These are phyloP conservation scores for Pseudorhiza aurosa DNA, from an alignment of 30 jellyfish, hydroid and myxozoan species.

Conservation along the genomic window DNA sequence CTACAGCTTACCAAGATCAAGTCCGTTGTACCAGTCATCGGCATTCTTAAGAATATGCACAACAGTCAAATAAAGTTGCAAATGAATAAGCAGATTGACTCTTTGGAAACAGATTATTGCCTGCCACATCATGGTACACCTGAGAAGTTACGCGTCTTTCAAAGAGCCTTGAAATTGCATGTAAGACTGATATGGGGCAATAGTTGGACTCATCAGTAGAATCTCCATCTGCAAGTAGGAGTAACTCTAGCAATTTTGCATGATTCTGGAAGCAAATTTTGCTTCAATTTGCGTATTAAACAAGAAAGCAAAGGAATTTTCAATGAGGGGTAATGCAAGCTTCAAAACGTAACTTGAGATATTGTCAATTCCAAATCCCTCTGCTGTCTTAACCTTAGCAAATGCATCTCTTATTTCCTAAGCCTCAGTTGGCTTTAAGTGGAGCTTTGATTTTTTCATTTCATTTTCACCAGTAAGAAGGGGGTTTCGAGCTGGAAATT, in stretches of 20 bases:
- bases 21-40: neutral
- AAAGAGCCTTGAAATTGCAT: neutral
- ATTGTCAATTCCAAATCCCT: too few species aligned
- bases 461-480: too few species aligned
- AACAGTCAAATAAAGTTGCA: neutral
- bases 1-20: neutral
- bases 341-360: too few species aligned
- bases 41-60: neutral
- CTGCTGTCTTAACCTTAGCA: too few species aligned
- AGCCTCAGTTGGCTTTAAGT: too few species aligned
- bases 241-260: neutral
- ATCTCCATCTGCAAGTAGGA: neutral
- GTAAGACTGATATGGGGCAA: neutral
- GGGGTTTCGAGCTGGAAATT: too few species aligned
- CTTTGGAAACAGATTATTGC: neutral
- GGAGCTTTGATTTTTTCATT: too few species aligned
- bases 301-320: neutral
- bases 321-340: too few species aligned
- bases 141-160: neutral
- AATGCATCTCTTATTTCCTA: too few species aligned
- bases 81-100: neutral
- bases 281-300: neutral
- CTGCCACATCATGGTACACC: neutral
- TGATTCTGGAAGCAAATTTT: neutral
- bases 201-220: neutral